Evolutionary conservation across 2,113 vertebrate genomes (phyloP).

Genomic region (Dendrocopos noguchii): DNA sequence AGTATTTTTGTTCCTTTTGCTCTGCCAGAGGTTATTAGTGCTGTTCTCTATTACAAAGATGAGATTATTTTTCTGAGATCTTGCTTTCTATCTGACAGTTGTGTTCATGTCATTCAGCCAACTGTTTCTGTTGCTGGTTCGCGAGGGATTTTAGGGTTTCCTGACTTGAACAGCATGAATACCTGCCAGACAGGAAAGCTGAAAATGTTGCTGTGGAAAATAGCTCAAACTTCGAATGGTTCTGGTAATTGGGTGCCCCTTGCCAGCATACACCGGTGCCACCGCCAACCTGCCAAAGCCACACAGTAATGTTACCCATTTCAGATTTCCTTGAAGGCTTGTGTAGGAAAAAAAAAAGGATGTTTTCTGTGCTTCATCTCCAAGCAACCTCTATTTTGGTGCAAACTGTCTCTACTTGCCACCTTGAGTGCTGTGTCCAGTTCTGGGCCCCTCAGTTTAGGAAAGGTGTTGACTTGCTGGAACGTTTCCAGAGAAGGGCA

Average conservation of each 20-base stretch:
- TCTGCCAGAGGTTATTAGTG: not conserved
- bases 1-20: not conserved
- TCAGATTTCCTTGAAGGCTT: not conserved
- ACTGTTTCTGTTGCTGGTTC: not conserved
- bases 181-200: not conserved
- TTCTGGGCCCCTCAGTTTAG: too few relatives aligned
- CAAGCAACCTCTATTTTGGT: accelerated
- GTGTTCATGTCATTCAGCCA: not conserved
- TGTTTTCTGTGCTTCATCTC: not conserved
- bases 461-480: too few relatives aligned
- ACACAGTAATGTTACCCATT: not conserved
- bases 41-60: not conserved
- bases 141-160: not conserved
- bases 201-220: not conserved
- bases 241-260: not conserved
- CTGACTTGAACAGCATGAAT: not conserved
- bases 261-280: not conserved
- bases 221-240: not conserved
- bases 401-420: not conserved
- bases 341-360: not conserved
- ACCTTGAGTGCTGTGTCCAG: too few relatives aligned
- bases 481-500: too few relatives aligned
- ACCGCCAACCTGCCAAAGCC: not conserved
- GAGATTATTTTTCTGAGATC: not conserved
- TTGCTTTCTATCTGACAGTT: not conserved